Evolutionary conservation across 1,140 invertebrate species (phyloP).

Genomic region (Trichogramma pretiosum): DNA sequence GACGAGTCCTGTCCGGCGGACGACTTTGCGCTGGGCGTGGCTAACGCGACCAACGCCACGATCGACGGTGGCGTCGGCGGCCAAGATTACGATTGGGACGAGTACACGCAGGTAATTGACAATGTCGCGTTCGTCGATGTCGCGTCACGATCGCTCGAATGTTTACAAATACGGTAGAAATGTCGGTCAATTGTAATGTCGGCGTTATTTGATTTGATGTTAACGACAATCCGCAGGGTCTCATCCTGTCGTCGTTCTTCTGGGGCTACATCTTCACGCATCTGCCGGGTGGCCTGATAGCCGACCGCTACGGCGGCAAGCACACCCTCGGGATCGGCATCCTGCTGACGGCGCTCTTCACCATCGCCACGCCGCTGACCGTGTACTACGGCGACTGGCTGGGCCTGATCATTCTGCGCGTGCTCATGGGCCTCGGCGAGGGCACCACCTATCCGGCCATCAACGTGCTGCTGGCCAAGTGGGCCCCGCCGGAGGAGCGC

Average conservation of each 20-base stretch:
- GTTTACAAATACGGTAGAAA: too few relatives aligned
- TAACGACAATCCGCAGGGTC: constrained; percentile 3
- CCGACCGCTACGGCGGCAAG: constrained; percentile 13
- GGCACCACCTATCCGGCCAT: constrained; percentile 13
- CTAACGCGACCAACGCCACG: neutral
- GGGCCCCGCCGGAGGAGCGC: constrained; percentile 13
- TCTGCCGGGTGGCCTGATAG: constrained; percentile 12
- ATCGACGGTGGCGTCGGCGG: too few relatives aligned
- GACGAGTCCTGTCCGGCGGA: constrained; percentile 52
- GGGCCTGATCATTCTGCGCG: constrained; percentile 4
- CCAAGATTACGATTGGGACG: constrained; percentile 25
- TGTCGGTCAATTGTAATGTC: too few relatives aligned
- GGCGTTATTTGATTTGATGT: too few relatives aligned
- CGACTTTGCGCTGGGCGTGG: neutral
- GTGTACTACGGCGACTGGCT: constrained; percentile 8
- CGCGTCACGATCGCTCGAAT: too few relatives aligned
- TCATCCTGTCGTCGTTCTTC: constrained; percentile 12
- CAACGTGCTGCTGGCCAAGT: constrained; percentile 15
- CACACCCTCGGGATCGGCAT: constrained; percentile 14
- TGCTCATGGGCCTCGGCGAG: constrained; percentile 15
- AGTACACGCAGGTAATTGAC: constrained; percentile 18
- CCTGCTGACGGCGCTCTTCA: constrained; percentile 12
- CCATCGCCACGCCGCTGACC: constrained; percentile 6
- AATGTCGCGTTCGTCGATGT: too few relatives aligned
- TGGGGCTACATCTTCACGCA: constrained; percentile 14